Evolutionary conservation across 2,888 invertebrate genomes (phyloP).

Genomic region (Spisula solida): DNA sequence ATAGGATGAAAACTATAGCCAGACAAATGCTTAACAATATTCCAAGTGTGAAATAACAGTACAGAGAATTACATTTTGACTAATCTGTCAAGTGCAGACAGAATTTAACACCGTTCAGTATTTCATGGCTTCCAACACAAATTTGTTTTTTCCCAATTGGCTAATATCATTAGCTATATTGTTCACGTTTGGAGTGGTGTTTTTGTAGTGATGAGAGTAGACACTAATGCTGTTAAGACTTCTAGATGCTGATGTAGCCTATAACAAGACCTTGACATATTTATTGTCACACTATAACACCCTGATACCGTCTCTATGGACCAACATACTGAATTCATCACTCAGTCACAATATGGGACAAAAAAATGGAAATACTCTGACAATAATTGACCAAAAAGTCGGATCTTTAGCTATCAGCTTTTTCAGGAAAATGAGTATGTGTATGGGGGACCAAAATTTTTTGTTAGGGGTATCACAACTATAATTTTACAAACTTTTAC

Average conservation of each 20-base stretch:
- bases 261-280: not conserved
- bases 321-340: not conserved
- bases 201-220: not conserved
- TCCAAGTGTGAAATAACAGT: not conserved
- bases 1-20: not conserved
- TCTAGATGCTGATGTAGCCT: not conserved
- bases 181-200: not conserved
- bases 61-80: not conserved
- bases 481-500: too few species aligned
- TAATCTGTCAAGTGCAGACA: constrained; percentile 1
- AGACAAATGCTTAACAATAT: not conserved
- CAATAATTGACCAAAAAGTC: too few species aligned
- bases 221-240: not conserved
- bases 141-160: not conserved
- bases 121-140: not conserved
- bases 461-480: too few species aligned
- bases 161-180: not conserved
- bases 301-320: not conserved
- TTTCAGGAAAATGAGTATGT: too few species aligned
- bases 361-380: too few species aligned
- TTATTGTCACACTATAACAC: not conserved
- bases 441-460: too few species aligned
- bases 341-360: not conserved
- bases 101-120: not conserved
- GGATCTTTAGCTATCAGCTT: too few species aligned